Percentiles rank a stretch among this genome's conserved stretches.
These are phyloP conservation scores for Sylvilagus floridanus DNA, from an alignment of 2,797 vertebrate species.

Conservation along the genomic window DNA sequence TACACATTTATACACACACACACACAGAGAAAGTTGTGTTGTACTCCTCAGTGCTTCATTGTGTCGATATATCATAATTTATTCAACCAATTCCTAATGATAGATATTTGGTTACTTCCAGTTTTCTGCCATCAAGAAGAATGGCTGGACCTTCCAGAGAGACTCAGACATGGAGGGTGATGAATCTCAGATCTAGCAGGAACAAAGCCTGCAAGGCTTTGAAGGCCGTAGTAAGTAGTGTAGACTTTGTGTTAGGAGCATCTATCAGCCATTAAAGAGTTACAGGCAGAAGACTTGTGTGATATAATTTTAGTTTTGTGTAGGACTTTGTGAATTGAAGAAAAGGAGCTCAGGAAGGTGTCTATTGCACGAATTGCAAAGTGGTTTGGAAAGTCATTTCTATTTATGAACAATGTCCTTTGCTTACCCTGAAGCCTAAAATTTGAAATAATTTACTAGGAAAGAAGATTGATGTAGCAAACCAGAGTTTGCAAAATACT, in stretches of 20 bases:
- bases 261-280: background rate
- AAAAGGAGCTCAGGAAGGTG: background rate
- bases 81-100: background rate
- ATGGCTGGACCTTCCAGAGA: background rate
- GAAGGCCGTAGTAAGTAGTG: background rate
- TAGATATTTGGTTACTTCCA: background rate
- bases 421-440: background rate
- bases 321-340: background rate
- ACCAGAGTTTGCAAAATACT: background rate
- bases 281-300: background rate
- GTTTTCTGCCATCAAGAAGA: background rate
- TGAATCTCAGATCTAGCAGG: background rate
- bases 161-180: background rate
- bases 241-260: background rate
- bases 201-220: background rate
- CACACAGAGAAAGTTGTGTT: background rate
- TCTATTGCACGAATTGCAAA: background rate
- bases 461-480: background rate
- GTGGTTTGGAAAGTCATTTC: background rate
- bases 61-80: background rate
- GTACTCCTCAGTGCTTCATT: background rate
- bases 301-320: background rate
- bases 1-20: background rate
- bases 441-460: slow-evolving; percentile 18
- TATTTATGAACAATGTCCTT: background rate